Evolutionary conservation across 2,888 invertebrate species (phyloP).

Genomic region (Hoplodrina blanda): DNA sequence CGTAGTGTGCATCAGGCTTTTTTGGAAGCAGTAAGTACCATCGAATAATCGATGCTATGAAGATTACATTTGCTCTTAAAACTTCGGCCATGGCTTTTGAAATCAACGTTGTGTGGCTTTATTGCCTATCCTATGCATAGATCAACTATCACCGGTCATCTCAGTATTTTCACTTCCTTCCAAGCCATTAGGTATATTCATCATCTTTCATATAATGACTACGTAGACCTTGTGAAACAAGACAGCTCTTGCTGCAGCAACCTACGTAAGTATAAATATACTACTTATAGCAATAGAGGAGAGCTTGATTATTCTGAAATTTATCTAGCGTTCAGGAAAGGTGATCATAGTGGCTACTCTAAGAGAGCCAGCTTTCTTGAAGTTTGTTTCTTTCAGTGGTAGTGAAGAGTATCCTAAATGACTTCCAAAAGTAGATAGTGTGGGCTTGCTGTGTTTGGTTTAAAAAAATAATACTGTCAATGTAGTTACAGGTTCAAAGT

Average conservation of each 20-base stretch:
- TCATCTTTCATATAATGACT: conserved; percentile 28
- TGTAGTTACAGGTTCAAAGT: too few relatives aligned
- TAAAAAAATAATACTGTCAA: too few relatives aligned
- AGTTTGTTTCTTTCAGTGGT: neutral
- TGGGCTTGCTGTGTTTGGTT: too few relatives aligned
- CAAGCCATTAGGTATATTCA: conserved; percentile 18
- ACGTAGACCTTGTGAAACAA: conserved; percentile 16
- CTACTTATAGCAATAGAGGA: neutral
- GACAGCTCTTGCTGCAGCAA: conserved; percentile 5
- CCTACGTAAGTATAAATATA: neutral
- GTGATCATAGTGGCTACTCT: neutral
- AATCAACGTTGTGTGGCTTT: conserved; percentile 15
- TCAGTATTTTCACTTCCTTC: conserved; percentile 41
- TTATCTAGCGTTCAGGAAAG: neutral
- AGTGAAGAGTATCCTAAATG: too few relatives aligned
- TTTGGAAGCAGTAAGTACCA: neutral
- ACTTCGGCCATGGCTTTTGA: neutral
- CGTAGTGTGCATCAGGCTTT: neutral
- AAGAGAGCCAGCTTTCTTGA: neutral
- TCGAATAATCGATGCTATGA: neutral
- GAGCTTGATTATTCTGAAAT: neutral
- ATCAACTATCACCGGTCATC: conserved; percentile 12
- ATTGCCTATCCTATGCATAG: conserved; percentile 11
- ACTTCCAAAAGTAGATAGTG: too few relatives aligned
- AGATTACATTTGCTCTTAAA: conserved; percentile 8